Percentiles rank a stretch among this genome's conserved stretches.
Conservation (phyloP, 2,797 vertebrate species). For the Melanotaenia nigrans region DNA sequence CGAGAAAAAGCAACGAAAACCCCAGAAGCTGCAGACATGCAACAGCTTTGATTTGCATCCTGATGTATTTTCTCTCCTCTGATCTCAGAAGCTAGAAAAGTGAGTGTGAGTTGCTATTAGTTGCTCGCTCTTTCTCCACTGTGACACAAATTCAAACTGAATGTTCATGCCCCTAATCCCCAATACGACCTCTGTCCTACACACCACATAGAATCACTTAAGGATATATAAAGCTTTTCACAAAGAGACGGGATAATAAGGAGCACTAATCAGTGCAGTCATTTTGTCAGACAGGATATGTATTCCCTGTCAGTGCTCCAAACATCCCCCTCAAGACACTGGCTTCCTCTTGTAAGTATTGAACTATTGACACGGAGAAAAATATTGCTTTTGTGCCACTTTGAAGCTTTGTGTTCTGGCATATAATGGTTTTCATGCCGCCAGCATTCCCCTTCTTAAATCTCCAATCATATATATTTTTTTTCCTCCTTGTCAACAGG, state of each 20-base stretch:
- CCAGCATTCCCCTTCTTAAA: conserved; percentile 18
- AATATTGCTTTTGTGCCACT: conserved; percentile 23
- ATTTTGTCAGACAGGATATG: conserved; percentile 22
- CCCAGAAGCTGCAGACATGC: conserved; percentile 17
- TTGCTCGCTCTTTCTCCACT: background rate
- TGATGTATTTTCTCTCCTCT: conserved; percentile 44
- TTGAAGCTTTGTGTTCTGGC: conserved; percentile 17
- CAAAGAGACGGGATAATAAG: conserved; percentile 29
- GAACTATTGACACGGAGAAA: conserved; percentile 35
- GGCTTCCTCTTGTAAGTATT: conserved; percentile 39
- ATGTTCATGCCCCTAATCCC: conserved; percentile 28
- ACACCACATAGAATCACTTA: conserved; percentile 10
- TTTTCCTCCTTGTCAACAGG: conserved; percentile 44
- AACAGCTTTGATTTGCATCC: conserved; percentile 49
- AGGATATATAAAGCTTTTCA: conserved; percentile 8
- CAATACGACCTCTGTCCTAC: conserved; percentile 27
- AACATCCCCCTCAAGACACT: conserved; percentile 13
- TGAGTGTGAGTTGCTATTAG: conserved; percentile 27
- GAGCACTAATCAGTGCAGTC: conserved; percentile 12
- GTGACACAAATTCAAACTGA: conserved; percentile 29
- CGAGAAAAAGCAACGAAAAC: conserved; percentile 37
- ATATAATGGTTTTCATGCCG: conserved; percentile 23
- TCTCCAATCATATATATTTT: conserved; percentile 13
- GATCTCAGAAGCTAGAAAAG: conserved; percentile 20
- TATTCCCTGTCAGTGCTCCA: conserved; percentile 26